Base-by-base conservation (phyloP, 2,888 invertebrate genomes). In the Cataglyphis rosenhaueri region DNA sequence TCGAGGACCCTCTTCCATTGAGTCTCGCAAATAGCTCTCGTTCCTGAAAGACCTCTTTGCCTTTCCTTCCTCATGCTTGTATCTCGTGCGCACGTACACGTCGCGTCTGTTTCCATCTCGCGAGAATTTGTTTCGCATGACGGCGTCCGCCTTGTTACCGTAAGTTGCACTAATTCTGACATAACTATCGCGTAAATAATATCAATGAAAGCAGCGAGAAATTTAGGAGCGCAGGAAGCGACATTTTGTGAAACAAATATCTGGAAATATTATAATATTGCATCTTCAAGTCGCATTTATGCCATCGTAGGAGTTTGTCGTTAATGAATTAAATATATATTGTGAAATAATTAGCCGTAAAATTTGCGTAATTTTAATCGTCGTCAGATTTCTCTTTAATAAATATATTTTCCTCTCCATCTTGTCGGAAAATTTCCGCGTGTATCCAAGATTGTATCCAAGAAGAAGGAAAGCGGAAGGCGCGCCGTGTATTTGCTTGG, bases 1-100 rank as follows among this genome's bases (percentile, higher is more conserved):
- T 82, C 86, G 88, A 88, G 88, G 87, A 91, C 89, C 89, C 90
- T 92, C 90, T 90, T 92, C 91, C 92, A 93, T 93, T 92, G 89
- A 92, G 88, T 75, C 89, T 88, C 89, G 91, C 90, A 91, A 93
- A 92, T 91, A 92, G 92, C 88, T 84, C 85, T 86, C 90, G 87
- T 86, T 89, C 88, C 85, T 88, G 85, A 88, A 92, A 90, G 87
- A 87, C 85, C 87, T 82, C 76, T 76, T 52, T 75, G 38, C 83
- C 35, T 62, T 73, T 61, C 71, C 62, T 57, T 71, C 65, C 38
- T 29, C 41, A n/a, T 59, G 12, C 52, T n/a, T 73, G 70, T 62
- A 85, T 85, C 68, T 71, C 57, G 55, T 44, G 62, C 83, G 70
- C 82, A 76, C 64, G 44, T 65, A 75, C 82, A 78, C 82, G 78